These are phyloP conservation scores for Caenorhabditis sp. DNA, from an alignment of 2,888 invertebrate species.

Conservation along the genomic window DNA sequence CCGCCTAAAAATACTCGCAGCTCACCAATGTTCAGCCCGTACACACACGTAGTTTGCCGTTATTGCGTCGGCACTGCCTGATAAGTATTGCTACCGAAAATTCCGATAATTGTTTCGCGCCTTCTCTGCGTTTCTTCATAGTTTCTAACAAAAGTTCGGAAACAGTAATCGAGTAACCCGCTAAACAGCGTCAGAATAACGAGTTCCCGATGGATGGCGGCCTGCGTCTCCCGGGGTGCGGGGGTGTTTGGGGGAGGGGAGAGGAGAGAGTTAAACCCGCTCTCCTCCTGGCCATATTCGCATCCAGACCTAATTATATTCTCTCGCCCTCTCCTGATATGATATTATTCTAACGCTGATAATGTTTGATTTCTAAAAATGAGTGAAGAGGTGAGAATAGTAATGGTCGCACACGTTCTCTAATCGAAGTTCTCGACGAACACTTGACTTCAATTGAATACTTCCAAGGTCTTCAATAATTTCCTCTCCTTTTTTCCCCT, in stretches of 20 bases:
- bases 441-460: background rate
- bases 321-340: slow-evolving; percentile 2
- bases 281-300: slow-evolving; percentile 14
- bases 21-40: slow-evolving; percentile 5
- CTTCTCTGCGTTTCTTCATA: background rate
- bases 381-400: slow-evolving; percentile 15
- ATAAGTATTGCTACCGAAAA: slow-evolving; percentile 12
- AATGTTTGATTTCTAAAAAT: slow-evolving; percentile 40
- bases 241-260: too few relatives aligned
- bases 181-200: slow-evolving; percentile 1
- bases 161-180: slow-evolving; percentile 26
- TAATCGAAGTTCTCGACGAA: background rate
- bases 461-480: background rate
- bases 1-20: slow-evolving; percentile 1
- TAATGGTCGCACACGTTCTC: background rate
- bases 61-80: background rate
- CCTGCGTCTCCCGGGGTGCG: slow-evolving; percentile 8
- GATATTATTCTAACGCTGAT: slow-evolving; percentile 11
- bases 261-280: slow-evolving; percentile 1
- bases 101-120: slow-evolving; percentile 8
- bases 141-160: slow-evolving; percentile 7
- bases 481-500: too few relatives aligned
- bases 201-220: background rate
- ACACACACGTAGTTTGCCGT: background rate
- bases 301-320: slow-evolving; percentile 36